Evolutionary conservation across 2,888 invertebrate species (phyloP).

Genomic region (Entomobrya multifasciata): DNA sequence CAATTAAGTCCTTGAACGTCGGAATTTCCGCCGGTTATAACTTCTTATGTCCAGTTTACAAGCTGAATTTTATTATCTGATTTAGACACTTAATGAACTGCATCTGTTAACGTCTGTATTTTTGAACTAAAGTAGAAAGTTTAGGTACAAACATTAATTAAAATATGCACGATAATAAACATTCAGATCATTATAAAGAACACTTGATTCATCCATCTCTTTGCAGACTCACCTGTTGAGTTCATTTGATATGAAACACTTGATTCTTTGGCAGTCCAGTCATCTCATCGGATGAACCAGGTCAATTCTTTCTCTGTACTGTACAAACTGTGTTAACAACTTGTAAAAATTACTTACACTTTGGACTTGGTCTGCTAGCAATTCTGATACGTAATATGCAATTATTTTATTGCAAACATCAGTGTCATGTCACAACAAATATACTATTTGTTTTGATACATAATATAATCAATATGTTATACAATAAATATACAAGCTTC

Average conservation of each 20-base stretch:
- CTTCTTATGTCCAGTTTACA: not conserved
- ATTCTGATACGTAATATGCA: no score
- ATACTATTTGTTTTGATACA: no score
- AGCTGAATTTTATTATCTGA: not conserved
- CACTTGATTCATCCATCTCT: conserved; percentile 4
- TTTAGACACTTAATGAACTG: not conserved
- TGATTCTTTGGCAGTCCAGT: not conserved
- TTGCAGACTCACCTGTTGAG: conserved; percentile 3
- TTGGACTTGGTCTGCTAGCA: no score
- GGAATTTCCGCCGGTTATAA: not conserved
- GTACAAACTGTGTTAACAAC: not conserved
- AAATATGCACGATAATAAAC: no score
- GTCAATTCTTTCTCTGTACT: not conserved
- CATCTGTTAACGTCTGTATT: no score
- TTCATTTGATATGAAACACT: not conserved
- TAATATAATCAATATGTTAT: no score
- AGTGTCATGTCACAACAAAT: no score
- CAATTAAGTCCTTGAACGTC: not conserved
- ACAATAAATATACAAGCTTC: no score
- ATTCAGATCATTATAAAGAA: not conserved
- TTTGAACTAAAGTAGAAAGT: no score
- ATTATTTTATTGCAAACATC: no score
- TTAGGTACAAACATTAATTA: no score
- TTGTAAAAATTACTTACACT: not conserved
- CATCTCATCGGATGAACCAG: conserved; percentile 7